Evolutionary conservation across 1,140 invertebrate species (phyloP).

Genomic region (Sipha flava): DNA sequence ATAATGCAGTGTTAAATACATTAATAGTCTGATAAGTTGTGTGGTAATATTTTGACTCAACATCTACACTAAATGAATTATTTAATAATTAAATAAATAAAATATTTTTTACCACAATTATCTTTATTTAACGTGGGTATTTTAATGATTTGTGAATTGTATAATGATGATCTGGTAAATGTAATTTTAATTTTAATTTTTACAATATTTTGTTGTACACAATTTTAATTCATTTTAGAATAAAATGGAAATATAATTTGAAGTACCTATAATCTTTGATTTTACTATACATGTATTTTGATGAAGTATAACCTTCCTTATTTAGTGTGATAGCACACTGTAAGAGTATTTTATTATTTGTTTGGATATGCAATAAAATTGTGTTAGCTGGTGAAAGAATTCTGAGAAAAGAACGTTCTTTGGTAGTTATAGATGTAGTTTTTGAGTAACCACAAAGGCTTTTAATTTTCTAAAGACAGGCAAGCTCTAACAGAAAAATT

Average conservation of each 20-base stretch:
- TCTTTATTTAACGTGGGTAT: not conserved
- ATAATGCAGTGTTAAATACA: too few species aligned
- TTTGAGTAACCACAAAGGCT: slow-evolving; percentile 16
- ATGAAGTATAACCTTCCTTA: not conserved
- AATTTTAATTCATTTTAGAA: too few species aligned
- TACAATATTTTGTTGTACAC: not conserved
- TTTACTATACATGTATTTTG: not conserved
- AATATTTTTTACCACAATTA: not conserved
- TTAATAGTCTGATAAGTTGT: too few species aligned
- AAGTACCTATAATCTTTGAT: not conserved
- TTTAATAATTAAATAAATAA: not conserved
- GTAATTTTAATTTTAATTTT: not conserved
- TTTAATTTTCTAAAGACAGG: slow-evolving; percentile 31
- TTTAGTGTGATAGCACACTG: not conserved
- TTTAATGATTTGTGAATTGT: not conserved
- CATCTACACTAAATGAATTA: not conserved
- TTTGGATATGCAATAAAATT: not conserved
- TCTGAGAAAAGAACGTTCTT: not conserved
- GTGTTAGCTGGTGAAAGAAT: not conserved
- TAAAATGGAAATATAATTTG: not conserved
- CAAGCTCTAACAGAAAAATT: slow-evolving; percentile 19
- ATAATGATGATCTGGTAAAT: not conserved
- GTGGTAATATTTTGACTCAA: not conserved
- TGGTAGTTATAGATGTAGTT: not conserved
- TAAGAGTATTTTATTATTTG: not conserved